Percentiles rank a stretch among this genome's conserved stretches.
Conservation (phyloP, 2,888 invertebrate genomes). For the Helleia helle region DNA sequence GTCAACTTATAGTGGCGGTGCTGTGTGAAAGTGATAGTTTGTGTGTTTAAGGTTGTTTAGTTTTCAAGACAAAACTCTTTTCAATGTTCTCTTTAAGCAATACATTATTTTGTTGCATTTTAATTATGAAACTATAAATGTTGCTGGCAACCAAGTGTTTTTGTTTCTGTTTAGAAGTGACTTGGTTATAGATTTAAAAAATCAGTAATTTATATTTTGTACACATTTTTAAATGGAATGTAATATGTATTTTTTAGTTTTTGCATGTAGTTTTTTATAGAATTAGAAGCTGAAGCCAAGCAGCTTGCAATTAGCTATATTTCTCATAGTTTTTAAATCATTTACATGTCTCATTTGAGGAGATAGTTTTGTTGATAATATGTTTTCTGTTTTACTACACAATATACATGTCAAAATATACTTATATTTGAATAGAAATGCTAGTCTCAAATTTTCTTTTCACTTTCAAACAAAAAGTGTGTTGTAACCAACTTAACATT, state of each 20-base stretch:
- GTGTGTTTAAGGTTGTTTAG: no score
- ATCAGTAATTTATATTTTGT: conserved; percentile 8
- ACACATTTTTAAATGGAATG: conserved; percentile 3
- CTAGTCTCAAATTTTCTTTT: no score
- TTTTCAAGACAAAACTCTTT: no score
- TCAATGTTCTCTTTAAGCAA: not conserved
- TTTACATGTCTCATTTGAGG: no score
- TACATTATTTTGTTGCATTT: not conserved
- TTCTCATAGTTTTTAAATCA: not conserved
- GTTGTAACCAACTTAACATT: no score
- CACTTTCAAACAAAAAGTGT: no score
- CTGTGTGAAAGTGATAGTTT: not conserved
- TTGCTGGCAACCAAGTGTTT: not conserved
- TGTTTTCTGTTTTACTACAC: no score
- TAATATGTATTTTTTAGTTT: not conserved
- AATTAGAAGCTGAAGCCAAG: not conserved
- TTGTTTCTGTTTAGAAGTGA: not conserved
- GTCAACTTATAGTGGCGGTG: not conserved
- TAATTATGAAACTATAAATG: not conserved
- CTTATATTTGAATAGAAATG: no score
- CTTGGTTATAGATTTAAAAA: not conserved
- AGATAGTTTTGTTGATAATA: no score
- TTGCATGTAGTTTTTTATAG: not conserved
- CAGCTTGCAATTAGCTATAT: not conserved
- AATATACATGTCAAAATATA: no score